phyloP scores from a whole-genome alignment of 2,888 invertebrate species.

The Myopa testacea region DNA sequence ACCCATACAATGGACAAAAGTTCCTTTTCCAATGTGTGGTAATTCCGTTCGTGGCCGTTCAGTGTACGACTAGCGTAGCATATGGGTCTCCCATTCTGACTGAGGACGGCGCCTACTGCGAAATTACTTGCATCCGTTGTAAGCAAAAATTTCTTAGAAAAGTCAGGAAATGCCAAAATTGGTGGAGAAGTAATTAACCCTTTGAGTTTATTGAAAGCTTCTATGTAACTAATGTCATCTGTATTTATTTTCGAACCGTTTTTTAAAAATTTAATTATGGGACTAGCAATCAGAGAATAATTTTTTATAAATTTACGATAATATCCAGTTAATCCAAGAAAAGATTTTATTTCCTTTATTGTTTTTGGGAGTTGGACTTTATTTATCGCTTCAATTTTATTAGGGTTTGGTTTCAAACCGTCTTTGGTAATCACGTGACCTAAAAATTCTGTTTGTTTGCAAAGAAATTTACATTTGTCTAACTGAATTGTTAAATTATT shows the following conservation, averaged over 20 bases:
- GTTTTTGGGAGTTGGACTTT: slow-evolving; percentile 41
- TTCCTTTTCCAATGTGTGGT: slow-evolving; percentile 45
- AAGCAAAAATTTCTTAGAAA: slow-evolving; percentile 42
- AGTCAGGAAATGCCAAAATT: slow-evolving; percentile 45
- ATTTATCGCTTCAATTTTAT: slow-evolving; percentile 31
- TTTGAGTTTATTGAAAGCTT: slow-evolving; percentile 38
- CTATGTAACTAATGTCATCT: slow-evolving; percentile 21
- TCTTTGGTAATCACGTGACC: slow-evolving; percentile 43
- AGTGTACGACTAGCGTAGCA: slow-evolving; percentile 45
- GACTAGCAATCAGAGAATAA: slow-evolving; percentile 33
- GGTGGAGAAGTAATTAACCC: slow-evolving; percentile 33
- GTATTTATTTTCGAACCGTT: slow-evolving; percentile 29
- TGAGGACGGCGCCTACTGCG: slow-evolving; percentile 46
- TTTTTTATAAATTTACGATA: slow-evolving; percentile 33
- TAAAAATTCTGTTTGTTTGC: slow-evolving; percentile 41
- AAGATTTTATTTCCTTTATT: slow-evolving; percentile 43
- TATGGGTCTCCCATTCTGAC: slow-evolving; percentile 42
- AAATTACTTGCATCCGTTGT: slow-evolving; percentile 45
- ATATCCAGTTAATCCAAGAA: slow-evolving; percentile 43
- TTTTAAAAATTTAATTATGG: background rate
- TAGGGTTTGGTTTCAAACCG: slow-evolving; percentile 42
- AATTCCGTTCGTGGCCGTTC: slow-evolving; percentile 43
- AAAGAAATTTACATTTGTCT: slow-evolving; percentile 43
- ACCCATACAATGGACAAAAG: slow-evolving; percentile 43
- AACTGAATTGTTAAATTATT: slow-evolving; percentile 41